Evolutionary conservation across 2,888 invertebrate genomes (phyloP).

Genomic region (Philaethria dido): DNA sequence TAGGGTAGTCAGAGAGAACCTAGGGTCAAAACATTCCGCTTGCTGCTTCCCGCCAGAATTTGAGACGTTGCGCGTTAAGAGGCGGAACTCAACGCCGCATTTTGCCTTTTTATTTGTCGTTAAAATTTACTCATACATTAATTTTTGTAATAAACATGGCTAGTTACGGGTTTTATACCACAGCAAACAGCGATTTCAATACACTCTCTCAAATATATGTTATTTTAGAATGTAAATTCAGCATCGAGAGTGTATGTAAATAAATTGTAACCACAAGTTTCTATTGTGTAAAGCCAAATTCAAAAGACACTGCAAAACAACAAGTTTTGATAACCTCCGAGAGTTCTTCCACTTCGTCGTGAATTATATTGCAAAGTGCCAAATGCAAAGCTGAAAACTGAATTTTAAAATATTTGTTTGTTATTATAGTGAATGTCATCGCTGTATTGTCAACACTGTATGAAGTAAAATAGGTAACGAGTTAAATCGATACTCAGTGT

Average conservation of each 20-base stretch:
- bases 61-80: too few relatives aligned
- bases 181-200: too few relatives aligned
- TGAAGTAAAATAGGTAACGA: neutral
- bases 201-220: neutral
- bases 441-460: neutral
- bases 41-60: too few relatives aligned
- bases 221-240: neutral
- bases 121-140: too few relatives aligned
- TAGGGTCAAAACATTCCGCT: too few relatives aligned
- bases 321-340: conserved; percentile 25
- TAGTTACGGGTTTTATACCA: too few relatives aligned
- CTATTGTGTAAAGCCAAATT: conserved; percentile 21
- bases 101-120: too few relatives aligned
- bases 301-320: conserved; percentile 24
- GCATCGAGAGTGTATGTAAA: neutral
- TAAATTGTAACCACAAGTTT: conserved; percentile 15
- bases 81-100: too few relatives aligned
- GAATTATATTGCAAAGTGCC: conserved; percentile 27
- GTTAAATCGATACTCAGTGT: neutral
- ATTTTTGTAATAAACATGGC: too few relatives aligned
- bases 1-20: too few relatives aligned
- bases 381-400: conserved; percentile 9
- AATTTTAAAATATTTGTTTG: conserved; percentile 19
- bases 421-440: neutral
- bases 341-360: conserved; percentile 24